Conservation (phyloP, 2,797 vertebrate genomes). For the Limosa lapponica region DNA sequence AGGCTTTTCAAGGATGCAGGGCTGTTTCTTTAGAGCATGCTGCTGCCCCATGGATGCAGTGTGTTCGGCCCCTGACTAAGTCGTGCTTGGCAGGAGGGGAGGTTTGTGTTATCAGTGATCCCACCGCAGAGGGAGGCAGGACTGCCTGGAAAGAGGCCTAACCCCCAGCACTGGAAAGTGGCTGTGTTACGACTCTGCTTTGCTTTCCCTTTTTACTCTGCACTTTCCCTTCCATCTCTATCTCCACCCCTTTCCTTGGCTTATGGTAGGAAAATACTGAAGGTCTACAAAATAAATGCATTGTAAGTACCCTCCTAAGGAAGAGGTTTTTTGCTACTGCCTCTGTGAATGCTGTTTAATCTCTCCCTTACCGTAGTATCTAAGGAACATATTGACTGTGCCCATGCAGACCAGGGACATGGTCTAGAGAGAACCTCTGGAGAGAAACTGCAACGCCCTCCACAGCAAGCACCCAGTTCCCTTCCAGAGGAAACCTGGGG, state of each 20-base stretch:
- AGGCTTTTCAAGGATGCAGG: background rate
- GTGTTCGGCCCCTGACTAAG: accelerated
- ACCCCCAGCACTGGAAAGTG: background rate
- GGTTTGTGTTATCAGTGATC: background rate
- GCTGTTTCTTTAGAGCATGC: background rate
- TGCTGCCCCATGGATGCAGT: accelerated
- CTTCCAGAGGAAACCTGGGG: background rate
- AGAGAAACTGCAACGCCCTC: background rate
- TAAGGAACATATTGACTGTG: background rate
- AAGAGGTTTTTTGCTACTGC: background rate
- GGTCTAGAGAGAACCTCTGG: no score
- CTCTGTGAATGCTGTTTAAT: background rate
- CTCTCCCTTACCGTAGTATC: background rate
- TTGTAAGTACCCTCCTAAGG: background rate
- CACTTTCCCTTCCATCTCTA: background rate
- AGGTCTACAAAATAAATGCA: background rate
- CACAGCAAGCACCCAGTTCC: background rate
- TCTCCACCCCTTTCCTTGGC: background rate
- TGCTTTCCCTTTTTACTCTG: background rate
- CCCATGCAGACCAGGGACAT: background rate
- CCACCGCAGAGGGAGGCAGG: accelerated
- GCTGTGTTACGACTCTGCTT: background rate
- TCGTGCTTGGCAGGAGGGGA: background rate
- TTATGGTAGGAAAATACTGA: background rate
- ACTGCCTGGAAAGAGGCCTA: background rate